Base-by-base conservation (phyloP, 1,140 invertebrate genomes). In the Brachionus rotundiformis region DNA sequence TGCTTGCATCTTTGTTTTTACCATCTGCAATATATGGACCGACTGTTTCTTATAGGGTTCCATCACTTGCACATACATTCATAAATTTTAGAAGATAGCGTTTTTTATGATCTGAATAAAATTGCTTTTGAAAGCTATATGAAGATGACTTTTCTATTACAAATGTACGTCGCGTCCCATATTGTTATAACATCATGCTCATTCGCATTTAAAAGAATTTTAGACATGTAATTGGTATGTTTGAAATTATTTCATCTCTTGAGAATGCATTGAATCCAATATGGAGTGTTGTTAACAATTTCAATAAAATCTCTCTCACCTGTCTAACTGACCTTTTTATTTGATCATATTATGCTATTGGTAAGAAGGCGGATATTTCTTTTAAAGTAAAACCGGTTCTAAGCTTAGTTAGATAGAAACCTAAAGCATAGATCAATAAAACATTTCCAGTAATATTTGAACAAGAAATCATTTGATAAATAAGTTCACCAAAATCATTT, bases 121-220 rank as follows among this genome's bases (percentile, higher is more conserved):
- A 16, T 16, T 13, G 19, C 47, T 54, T 54, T 54, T 54, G 47
- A 13, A 54, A 54, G 19, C 47, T 54, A 54, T 54, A 54, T 54
- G 47, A 54, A 4, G 47, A 54, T 54, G 47, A 54, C 19, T 54
- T 54, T 54, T 54, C 47, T 54, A 54, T n/a, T 5, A 23, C n/a
- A 54, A 61, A 61, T 61, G 59, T 61, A 61, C 23, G 59, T 61
- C 27, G 59, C 27, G 8, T 61, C 59, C 59, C 59, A 31, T 29
- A 61, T 61, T 61, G 23, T 27, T 27, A 61, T 61, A 61, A 61
- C 59, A 5, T 61, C 16, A 1, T 61, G 23, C 8, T 61, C 59
- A 31, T 61, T 61, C 8, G 59, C 59, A 31, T 31, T 61, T 61
- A 61, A 61, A 27, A 61, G 27, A 1, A 61, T 61, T 61, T 61